Conservation (phyloP, 2,888 invertebrate species). For the Pristionchus arcanus region DNA sequence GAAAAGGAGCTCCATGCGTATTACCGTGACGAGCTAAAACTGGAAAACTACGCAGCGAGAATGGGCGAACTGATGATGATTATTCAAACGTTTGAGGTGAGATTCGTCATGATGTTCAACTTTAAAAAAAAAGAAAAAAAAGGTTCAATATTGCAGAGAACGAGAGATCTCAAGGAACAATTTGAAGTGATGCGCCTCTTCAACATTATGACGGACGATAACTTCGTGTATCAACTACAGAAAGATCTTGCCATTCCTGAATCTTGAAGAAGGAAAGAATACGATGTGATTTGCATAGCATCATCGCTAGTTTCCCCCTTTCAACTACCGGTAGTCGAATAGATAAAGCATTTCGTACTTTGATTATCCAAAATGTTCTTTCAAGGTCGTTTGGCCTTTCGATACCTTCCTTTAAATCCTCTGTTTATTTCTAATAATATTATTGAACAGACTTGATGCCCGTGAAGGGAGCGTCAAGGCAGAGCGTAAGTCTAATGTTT, state of each 20-base stretch:
- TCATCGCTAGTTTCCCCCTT: too few relatives aligned
- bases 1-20: not conserved
- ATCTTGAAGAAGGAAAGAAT: too few relatives aligned
- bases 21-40: not conserved
- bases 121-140: not conserved
- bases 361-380: not conserved
- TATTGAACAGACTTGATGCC: not conserved
- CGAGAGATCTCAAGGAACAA: not conserved
- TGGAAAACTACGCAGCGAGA: not conserved
- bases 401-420: not conserved
- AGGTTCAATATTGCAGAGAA: not conserved
- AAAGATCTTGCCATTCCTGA: not conserved
- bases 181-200: constrained; percentile 35
- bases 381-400: not conserved
- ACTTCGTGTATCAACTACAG: constrained; percentile 13
- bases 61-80: constrained; percentile 30
- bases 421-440: not conserved
- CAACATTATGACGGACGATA: constrained; percentile 3
- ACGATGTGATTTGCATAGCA: too few relatives aligned
- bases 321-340: too few relatives aligned
- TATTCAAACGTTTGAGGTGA: not conserved
- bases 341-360: not conserved
- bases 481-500: not conserved
- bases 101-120: too few relatives aligned
- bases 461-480: not conserved